Percentiles rank a stretch among this genome's conserved stretches.
Evolutionary conservation across 2,888 invertebrate genomes (phyloP).

Genomic region (Drosophila mercatorum): DNA sequence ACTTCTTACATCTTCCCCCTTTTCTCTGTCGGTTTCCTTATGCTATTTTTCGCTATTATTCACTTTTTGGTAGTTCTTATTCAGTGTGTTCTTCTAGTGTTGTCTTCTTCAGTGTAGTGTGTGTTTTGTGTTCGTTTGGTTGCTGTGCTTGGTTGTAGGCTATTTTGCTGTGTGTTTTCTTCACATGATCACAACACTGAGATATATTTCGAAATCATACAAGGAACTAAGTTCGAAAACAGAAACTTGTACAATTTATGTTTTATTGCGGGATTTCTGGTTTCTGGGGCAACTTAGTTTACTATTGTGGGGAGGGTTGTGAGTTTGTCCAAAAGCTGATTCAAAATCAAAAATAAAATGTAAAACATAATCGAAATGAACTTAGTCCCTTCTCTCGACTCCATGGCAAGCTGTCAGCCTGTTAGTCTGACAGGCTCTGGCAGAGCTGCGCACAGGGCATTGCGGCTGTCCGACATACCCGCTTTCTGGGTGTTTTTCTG

Average conservation of each 20-base stretch:
- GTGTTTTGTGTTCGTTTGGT: neutral
- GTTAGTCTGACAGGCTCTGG: neutral
- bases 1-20: neutral
- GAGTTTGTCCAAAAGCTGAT: neutral
- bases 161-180: neutral
- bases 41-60: neutral
- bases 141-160: neutral
- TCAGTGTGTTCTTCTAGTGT: neutral
- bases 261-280: too few relatives aligned
- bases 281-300: too few relatives aligned
- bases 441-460: slow-evolving; percentile 4
- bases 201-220: too few relatives aligned
- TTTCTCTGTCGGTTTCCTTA: neutral
- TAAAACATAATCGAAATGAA: neutral
- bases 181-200: neutral
- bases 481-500: neutral
- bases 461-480: neutral
- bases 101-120: neutral
- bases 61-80: neutral
- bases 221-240: too few relatives aligned
- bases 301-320: neutral
- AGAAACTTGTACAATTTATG: too few relatives aligned
- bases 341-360: neutral
- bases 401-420: neutral
- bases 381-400: neutral